Base-by-base conservation (phyloP, 2,113 vertebrate genomes). In the Otolemur garnettii region DNA sequence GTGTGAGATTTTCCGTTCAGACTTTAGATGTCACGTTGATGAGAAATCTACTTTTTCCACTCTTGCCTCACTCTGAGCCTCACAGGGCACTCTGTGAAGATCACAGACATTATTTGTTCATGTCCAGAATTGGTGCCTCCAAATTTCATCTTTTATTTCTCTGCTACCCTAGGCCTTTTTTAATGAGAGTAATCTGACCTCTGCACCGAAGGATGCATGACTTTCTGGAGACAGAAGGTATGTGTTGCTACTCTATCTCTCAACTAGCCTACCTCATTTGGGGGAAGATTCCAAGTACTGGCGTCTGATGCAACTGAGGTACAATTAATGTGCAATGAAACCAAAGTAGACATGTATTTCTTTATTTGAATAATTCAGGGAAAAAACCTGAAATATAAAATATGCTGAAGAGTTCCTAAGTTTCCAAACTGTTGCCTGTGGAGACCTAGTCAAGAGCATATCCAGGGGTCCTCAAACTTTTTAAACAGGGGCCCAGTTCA, bases 1-100 rank as follows among this genome's bases (percentile, higher is more conserved):
- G 30, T 64, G 62, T 93, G 85, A 96, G 83, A 91, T 91, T 93
- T 97, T 92, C 95, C 94, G 90, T 97, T 85, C 66, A 86, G 74
- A 68, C 68, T 18, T 79, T 79, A 21, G 10, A 30, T 55, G 53
- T n/a, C 50, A n/a, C 19, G 28, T 4, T 45, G 5, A 72, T 87
- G 28, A 74, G 18, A 85, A 79, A 72, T 64, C 26, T 28, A 42
- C 60, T 60, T 55, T 79, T 86, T 86, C 57, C 33, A 72, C 64
- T 57, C 21, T 77, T 28, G 21, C 1, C 35, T 90, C 22, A 53
- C 22, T 77, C 33, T 19, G 8, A 79, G 10, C 26, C 50, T 87
- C 21, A 77, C 8, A 55, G 78, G 35, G 17, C 9, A 95, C 24
- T 64, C 77, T 77, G 19, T 13, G 9, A 81, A 94, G 66, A 60